Evolutionary conservation across 1,140 invertebrate genomes (phyloP).

Genomic region (Rhopalosiphum maidis): DNA sequence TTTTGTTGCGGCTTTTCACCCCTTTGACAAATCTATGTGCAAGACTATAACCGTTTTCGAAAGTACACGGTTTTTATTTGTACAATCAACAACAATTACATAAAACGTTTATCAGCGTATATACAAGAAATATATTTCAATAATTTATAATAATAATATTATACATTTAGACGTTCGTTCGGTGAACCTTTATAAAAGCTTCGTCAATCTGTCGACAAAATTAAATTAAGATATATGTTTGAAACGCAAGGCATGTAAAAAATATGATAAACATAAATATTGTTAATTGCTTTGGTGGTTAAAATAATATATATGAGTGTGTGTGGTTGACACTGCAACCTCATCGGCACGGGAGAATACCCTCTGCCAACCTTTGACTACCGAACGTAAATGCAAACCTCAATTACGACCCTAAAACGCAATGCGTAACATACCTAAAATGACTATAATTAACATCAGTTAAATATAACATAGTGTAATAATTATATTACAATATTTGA

Average conservation of each 20-base stretch:
- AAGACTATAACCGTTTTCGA: not conserved
- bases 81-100: conserved; percentile 7
- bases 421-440: not conserved
- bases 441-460: not conserved
- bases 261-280: not conserved
- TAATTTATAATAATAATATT: not conserved
- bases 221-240: not conserved
- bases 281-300: conserved; percentile 16
- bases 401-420: conserved; percentile 19
- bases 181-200: not conserved
- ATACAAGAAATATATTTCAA: not conserved
- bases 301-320: not conserved
- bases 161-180: not conserved
- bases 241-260: not conserved
- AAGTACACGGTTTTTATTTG: not conserved
- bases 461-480: not conserved
- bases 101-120: not conserved
- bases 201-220: not conserved
- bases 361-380: conserved; percentile 26
- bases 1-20: not conserved
- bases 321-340: conserved; percentile 14
- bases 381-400: conserved; percentile 19
- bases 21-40: not conserved
- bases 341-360: not conserved
- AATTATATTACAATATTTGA: not conserved